phyloP scores from a whole-genome alignment of 1,140 invertebrate species.

The Helicorthomorpha holstii region DNA sequence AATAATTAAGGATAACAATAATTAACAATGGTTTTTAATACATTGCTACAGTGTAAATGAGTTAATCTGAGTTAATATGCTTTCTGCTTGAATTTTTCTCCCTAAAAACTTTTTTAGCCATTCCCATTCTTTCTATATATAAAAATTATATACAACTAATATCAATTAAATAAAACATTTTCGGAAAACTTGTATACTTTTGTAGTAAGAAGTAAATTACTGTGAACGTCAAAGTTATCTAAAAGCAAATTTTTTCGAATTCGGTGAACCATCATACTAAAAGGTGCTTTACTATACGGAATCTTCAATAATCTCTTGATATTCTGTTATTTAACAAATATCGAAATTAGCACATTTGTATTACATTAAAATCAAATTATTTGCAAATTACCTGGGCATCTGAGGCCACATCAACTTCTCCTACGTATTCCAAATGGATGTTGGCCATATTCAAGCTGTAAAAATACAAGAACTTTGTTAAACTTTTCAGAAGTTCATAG shows the following conservation, averaged over 20 bases:
- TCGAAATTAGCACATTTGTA: too few species aligned
- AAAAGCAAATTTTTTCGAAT: slow-evolving; percentile 72
- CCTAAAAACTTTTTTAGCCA: slow-evolving; percentile 81
- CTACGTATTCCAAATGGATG: slow-evolving; percentile 75
- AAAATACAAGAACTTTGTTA: too few species aligned
- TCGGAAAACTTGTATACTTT: too few species aligned
- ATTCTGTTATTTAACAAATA: too few species aligned
- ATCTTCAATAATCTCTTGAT: slow-evolving; percentile 84
- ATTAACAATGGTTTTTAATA: too few species aligned
- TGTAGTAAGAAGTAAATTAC: slow-evolving; percentile 52
- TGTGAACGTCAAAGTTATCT: slow-evolving; percentile 86
- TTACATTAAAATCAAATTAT: too few species aligned
- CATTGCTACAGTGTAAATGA: too few species aligned
- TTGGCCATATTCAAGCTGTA: slow-evolving; percentile 65
- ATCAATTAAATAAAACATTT: not conserved
- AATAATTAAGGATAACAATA: too few species aligned
- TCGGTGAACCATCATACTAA: slow-evolving; percentile 83
- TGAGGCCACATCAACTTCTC: slow-evolving; percentile 79
- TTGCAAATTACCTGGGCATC: slow-evolving; percentile 48
- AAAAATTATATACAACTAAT: slow-evolving; percentile 1
- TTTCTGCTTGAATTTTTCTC: too few species aligned
- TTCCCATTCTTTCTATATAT: slow-evolving; percentile 51
- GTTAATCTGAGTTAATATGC: too few species aligned
- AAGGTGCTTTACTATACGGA: slow-evolving; percentile 53
- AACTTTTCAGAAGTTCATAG: too few species aligned